phyloP scores from a whole-genome alignment of 1,140 invertebrate species.

The Solenopsis fugax region DNA sequence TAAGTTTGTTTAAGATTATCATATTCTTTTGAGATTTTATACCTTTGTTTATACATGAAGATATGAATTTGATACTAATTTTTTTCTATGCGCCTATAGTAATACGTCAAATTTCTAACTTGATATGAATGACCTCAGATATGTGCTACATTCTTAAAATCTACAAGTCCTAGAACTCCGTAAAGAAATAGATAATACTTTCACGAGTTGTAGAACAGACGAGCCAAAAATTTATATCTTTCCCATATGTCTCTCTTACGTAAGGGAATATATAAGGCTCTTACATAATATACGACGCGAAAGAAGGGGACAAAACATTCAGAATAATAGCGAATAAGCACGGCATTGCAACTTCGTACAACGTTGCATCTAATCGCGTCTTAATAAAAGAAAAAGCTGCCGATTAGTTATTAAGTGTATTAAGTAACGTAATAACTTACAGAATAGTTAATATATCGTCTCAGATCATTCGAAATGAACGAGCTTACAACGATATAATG shows the following conservation, averaged over 20 bases:
- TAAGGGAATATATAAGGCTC: background rate
- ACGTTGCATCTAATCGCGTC: background rate
- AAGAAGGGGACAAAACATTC: background rate
- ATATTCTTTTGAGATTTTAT: too few relatives aligned
- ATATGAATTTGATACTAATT: too few relatives aligned
- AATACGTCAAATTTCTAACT: background rate
- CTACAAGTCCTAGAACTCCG: background rate
- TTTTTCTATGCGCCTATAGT: too few relatives aligned
- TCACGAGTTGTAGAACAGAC: background rate
- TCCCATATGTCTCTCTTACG: background rate
- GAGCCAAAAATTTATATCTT: background rate
- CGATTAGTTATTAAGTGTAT: slow-evolving; percentile 9
- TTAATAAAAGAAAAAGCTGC: background rate
- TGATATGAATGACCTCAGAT: background rate
- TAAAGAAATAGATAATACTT: background rate
- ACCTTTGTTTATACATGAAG: too few relatives aligned
- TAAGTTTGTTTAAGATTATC: too few relatives aligned
- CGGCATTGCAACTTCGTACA: background rate
- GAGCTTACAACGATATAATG: slow-evolving; percentile 18
- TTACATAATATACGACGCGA: background rate
- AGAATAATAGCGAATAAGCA: background rate
- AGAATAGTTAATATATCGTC: background rate
- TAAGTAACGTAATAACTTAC: slow-evolving; percentile 8
- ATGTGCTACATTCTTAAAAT: background rate
- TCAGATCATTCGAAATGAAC: background rate